phyloP scores from a whole-genome alignment of 2,888 invertebrate species.

The Cryptops parisi region DNA sequence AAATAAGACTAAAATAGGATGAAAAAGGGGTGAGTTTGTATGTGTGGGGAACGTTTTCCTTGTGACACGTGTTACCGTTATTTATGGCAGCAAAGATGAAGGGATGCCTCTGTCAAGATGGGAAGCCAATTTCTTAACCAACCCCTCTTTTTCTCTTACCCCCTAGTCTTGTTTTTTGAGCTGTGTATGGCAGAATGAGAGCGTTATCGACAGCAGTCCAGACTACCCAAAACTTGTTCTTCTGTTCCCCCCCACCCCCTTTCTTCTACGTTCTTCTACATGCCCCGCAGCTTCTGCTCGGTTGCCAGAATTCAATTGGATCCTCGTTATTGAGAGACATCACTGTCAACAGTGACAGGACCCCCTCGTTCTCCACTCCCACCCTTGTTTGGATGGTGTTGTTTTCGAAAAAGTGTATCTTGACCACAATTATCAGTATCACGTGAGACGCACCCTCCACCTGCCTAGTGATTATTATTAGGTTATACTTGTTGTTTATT shows the following conservation, averaged over 20 bases:
- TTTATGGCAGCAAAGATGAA: conserved; percentile 6
- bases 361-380: too few relatives aligned
- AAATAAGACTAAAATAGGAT: too few relatives aligned
- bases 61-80: conserved; percentile 13
- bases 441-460: too few relatives aligned
- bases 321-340: not conserved
- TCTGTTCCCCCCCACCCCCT: not conserved
- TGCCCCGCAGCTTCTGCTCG: not conserved
- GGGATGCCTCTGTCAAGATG: conserved; percentile 9
- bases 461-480: too few relatives aligned
- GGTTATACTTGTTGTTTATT: too few relatives aligned
- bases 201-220: too few relatives aligned
- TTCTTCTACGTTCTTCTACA: not conserved
- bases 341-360: not conserved
- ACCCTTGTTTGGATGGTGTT: too few relatives aligned
- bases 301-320: not conserved
- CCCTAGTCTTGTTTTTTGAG: not conserved
- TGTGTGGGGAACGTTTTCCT: conserved; percentile 9
- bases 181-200: too few relatives aligned
- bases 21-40: too few relatives aligned
- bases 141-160: not conserved
- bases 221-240: too few relatives aligned
- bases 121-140: not conserved
- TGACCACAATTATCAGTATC: too few relatives aligned
- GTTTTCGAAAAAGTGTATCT: too few relatives aligned